phyloP scores from a whole-genome alignment of 1,140 invertebrate genomes.

The Lithobius niger region DNA sequence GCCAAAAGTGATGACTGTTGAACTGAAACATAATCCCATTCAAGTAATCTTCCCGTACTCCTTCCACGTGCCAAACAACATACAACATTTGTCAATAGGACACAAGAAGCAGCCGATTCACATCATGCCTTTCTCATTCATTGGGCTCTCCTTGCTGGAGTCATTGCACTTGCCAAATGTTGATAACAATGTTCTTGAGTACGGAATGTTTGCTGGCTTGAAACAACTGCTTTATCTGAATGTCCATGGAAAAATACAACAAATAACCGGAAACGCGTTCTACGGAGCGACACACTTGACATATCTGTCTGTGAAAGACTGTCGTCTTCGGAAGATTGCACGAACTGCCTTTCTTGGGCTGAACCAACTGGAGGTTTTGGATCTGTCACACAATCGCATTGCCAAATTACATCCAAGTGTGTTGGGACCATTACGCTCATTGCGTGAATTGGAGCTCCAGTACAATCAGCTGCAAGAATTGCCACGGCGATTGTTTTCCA shows the following conservation, averaged over 20 bases:
- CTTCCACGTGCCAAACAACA: conserved; percentile 54
- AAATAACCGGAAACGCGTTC: conserved; percentile 52
- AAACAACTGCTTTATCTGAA: conserved; percentile 36
- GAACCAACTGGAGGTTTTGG: conserved; percentile 40
- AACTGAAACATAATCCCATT: conserved; percentile 51
- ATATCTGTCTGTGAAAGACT: conserved; percentile 43
- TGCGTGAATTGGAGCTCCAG: conserved; percentile 45
- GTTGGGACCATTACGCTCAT: conserved; percentile 43
- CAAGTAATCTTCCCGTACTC: conserved; percentile 49
- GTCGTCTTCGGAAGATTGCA: conserved; percentile 44
- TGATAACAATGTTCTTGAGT: conserved; percentile 39
- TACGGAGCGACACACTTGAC: conserved; percentile 41
- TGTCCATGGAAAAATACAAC: conserved; percentile 38
- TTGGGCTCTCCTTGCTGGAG: conserved; percentile 40
- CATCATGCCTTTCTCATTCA: conserved; percentile 45
- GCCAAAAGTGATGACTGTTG: conserved; percentile 42
- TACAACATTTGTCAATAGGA: conserved; percentile 44
- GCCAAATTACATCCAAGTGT: conserved; percentile 42
- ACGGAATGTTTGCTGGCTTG: conserved; percentile 45
- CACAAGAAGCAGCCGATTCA: conserved; percentile 34
- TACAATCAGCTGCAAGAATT: conserved; percentile 44
- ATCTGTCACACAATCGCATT: conserved; percentile 47
- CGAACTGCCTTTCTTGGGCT: conserved; percentile 53
- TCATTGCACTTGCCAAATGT: conserved; percentile 42
- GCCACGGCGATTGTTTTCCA: conserved; percentile 41